A percentile compares a stretch with the other conserved stretches of the same genome.
Evolutionary conservation across 2,113 vertebrate species (phyloP).

Genomic region (Neomonachus schauinslandi): DNA sequence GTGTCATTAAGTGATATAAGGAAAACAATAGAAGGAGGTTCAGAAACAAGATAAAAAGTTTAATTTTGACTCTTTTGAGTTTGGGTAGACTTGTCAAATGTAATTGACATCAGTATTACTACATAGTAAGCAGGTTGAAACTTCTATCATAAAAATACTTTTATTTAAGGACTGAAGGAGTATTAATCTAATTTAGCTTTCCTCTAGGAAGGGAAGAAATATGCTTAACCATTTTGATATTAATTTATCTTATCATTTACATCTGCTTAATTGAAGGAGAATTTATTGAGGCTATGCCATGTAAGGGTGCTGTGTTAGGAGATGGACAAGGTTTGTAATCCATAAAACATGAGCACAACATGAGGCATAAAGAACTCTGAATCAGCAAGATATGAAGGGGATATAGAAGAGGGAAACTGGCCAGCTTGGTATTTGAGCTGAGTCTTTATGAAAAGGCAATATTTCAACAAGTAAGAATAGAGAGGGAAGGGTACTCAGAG

Average conservation of each 20-base stretch:
- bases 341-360: not conserved
- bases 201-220: slow-evolving; percentile 16
- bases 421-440: not conserved
- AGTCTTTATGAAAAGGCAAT: not conserved
- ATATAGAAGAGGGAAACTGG: not conserved
- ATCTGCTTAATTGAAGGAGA: not conserved
- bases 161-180: not conserved
- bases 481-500: not conserved
- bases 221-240: not conserved
- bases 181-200: not conserved
- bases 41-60: slow-evolving; percentile 33
- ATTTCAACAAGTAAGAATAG: not conserved
- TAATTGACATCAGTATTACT: not conserved
- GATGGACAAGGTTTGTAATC: not conserved
- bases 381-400: not conserved
- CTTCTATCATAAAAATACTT: slow-evolving; percentile 26
- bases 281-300: not conserved
- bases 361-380: not conserved
- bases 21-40: not conserved
- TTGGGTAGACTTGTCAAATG: slow-evolving; percentile 6
- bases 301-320: not conserved
- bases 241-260: slow-evolving; percentile 19
- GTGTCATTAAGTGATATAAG: not conserved
- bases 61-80: not conserved
- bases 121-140: not conserved